Conservation (phyloP, 2,113 vertebrate species). For the Deroptyus accipitrinus region DNA sequence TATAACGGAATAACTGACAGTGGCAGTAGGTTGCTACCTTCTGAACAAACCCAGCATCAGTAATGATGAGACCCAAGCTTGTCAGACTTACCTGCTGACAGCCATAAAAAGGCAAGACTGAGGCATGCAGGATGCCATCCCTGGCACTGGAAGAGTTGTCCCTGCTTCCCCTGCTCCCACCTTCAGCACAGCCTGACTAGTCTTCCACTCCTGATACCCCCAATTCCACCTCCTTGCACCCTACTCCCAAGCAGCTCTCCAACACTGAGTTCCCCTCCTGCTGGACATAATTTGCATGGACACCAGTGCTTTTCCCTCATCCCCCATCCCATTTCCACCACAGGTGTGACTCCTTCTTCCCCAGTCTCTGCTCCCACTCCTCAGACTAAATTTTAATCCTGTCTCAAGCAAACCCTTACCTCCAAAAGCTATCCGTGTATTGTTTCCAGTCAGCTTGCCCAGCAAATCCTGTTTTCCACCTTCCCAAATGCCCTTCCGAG, state of each 20-base stretch:
- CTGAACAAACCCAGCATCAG: background rate
- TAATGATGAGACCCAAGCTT: background rate
- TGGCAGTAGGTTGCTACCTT: background rate
- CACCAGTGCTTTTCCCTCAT: background rate
- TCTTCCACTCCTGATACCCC: background rate
- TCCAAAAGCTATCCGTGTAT: background rate
- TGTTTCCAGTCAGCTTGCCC: background rate
- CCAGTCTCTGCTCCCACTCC: background rate
- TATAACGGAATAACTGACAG: background rate
- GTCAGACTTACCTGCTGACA: background rate
- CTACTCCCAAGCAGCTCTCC: background rate
- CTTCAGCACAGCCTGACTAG: background rate
- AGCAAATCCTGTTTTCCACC: conserved; percentile 1
- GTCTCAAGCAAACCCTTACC: background rate
- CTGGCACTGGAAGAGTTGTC: background rate
- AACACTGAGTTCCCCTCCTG: background rate
- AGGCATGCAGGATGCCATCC: background rate
- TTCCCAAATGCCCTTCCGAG: background rate
- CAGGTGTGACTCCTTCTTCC: background rate
- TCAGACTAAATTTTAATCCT: background rate
- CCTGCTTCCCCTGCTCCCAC: background rate
- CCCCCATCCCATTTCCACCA: background rate
- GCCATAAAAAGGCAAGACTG: background rate
- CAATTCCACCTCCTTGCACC: background rate
- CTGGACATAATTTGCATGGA: background rate